These are phyloP conservation scores for Lepidurus couesii DNA, from an alignment of 1,140 invertebrate genomes.

Conservation along the genomic window DNA sequence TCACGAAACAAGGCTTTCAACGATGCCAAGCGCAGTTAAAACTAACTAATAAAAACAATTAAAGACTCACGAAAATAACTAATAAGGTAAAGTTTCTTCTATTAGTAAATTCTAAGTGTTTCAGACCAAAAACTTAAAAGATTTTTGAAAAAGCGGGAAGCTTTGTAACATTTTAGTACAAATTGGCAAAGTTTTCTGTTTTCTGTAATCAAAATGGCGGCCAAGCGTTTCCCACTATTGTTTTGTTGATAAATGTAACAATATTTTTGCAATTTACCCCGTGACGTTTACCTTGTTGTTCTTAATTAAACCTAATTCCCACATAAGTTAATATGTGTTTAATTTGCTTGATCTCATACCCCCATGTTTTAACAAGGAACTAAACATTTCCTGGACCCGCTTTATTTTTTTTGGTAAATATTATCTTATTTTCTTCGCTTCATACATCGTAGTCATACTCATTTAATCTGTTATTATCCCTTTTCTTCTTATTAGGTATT, in stretches of 20 bases:
- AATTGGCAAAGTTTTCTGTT: not conserved
- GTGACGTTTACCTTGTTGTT: not conserved
- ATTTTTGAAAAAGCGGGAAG: not conserved
- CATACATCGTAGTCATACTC: not conserved
- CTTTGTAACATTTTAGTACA: too few species aligned
- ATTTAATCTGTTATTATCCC: not conserved
- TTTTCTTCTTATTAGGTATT: not conserved
- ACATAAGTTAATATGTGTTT: not conserved
- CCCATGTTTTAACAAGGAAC: not conserved
- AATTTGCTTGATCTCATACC: not conserved
- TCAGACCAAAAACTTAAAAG: not conserved
- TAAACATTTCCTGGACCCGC: not conserved
- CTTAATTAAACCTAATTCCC: not conserved
- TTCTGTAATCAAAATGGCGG: conserved; percentile 12
- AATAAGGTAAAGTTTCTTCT: too few species aligned
- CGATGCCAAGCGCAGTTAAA: too few species aligned
- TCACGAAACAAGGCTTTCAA: too few species aligned
- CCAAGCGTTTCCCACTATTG: not conserved
- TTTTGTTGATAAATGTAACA: not conserved
- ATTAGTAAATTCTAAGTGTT: not conserved
- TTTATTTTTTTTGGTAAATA: not conserved
- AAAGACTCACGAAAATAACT: too few species aligned
- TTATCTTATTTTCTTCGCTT: not conserved
- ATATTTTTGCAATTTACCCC: not conserved
- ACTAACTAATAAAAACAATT: too few species aligned